These are phyloP conservation scores for Leptarthrus brevirostris DNA, from an alignment of 2,888 invertebrate species.

Conservation along the genomic window DNA sequence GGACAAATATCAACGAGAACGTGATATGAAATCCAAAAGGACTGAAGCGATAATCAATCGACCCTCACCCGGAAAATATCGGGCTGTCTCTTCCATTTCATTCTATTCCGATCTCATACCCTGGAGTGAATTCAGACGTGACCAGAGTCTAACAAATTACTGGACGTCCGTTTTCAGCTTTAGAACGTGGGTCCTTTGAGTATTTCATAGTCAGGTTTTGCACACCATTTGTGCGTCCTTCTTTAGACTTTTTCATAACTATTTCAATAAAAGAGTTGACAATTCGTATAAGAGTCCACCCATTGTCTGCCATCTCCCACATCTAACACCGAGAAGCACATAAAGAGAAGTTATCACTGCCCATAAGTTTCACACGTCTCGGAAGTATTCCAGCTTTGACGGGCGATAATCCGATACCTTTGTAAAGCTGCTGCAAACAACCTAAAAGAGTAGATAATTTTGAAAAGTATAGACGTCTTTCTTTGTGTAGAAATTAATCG, in stretches of 20 bases:
- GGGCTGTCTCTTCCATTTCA: neutral
- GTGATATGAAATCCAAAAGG: conserved; percentile 51
- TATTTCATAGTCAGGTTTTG: conserved; percentile 19
- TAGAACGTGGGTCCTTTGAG: conserved; percentile 45
- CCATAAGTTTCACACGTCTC: too few relatives aligned
- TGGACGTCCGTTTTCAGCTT: conserved; percentile 45
- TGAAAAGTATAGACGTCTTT: too few relatives aligned
- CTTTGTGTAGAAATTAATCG: too few relatives aligned
- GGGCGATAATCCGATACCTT: neutral
- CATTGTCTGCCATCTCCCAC: neutral
- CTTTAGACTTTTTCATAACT: neutral
- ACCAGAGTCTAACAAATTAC: conserved; percentile 53
- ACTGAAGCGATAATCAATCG: conserved; percentile 52
- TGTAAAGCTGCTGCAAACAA: too few relatives aligned
- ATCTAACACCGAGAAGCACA: too few relatives aligned
- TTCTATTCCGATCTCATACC: neutral
- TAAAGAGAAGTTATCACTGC: too few relatives aligned
- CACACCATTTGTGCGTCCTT: conserved; percentile 21
- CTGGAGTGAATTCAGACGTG: conserved; percentile 50
- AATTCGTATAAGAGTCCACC: neutral
- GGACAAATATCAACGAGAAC: conserved; percentile 54
- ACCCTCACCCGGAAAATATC: conserved; percentile 39
- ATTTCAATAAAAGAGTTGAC: neutral
- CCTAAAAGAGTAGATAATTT: too few relatives aligned
- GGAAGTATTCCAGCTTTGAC: neutral